Evolutionary conservation across 2,888 invertebrate genomes (phyloP).

Genomic region (Caradrina kadenii): DNA sequence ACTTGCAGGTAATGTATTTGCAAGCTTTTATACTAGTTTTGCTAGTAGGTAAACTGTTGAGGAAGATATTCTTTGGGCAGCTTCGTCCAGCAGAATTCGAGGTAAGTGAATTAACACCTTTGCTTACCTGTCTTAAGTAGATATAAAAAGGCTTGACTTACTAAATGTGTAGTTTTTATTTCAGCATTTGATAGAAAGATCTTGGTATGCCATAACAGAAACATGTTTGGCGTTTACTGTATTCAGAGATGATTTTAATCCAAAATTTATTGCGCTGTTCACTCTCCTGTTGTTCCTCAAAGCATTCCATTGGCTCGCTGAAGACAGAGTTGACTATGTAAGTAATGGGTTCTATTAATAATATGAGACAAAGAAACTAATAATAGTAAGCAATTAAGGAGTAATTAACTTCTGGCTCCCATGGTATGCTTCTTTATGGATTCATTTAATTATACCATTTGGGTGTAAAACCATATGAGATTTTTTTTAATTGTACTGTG

Average conservation of each 20-base stretch:
- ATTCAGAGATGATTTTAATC: slow-evolving; percentile 99
- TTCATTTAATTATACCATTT: background rate
- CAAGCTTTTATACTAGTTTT: slow-evolving; percentile 98
- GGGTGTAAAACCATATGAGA: background rate
- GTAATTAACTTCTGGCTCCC: slow-evolving; percentile 16
- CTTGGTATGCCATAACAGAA: slow-evolving; percentile 99
- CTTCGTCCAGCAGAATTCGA: slow-evolving; percentile 98
- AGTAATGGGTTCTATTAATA: slow-evolving; percentile 85
- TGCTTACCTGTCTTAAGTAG: background rate
- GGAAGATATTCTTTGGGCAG: slow-evolving; percentile 98
- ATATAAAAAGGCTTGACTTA: background rate
- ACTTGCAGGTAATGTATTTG: slow-evolving; percentile 97
- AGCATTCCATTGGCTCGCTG: slow-evolving; percentile 99
- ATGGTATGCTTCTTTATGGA: slow-evolving; percentile 12
- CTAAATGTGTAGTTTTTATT: slow-evolving; percentile 72
- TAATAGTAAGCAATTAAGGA: slow-evolving; percentile 28
- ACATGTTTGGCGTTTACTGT: slow-evolving; percentile 99
- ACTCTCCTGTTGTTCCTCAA: slow-evolving; percentile 98
- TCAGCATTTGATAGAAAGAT: slow-evolving; percentile 98
- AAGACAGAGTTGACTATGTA: slow-evolving; percentile 99
- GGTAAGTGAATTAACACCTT: slow-evolving; percentile 85
- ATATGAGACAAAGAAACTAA: slow-evolving; percentile 46
- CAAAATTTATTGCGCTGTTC: slow-evolving; percentile 99
- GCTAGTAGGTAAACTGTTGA: slow-evolving; percentile 97
- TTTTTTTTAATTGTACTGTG: too few relatives aligned